Base-by-base conservation (phyloP, 2,888 invertebrate species). In the Smittia sp. region DNA sequence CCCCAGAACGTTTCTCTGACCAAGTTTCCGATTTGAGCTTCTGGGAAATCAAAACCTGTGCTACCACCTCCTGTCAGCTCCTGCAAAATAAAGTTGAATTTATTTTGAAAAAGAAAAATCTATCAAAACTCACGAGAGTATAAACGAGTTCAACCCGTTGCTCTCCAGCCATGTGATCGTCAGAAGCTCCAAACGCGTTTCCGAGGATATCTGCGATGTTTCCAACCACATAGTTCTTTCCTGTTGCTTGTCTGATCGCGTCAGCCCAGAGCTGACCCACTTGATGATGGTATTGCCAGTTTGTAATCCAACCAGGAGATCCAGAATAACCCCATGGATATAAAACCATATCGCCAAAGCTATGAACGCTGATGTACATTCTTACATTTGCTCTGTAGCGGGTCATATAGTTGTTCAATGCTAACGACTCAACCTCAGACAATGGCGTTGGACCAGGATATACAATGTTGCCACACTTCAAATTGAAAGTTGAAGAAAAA, bases 381-480 rank as follows among this genome's bases (percentile, higher is more conserved):
- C 82, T 81, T 74, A 81, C 79, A 75, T 81, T 80, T 74, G 78
- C 66, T 74, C 80, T 80, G 79, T 82, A 81, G 76, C 52, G 24
- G 1, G 20, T 6, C 65, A 73, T 27, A 1, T 62, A 22, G 15
- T 65, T 52, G 20, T 63, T 11, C 1, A 73, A 2, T 0, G 27
- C 46, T 24, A 20, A 52, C 1, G 65, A 18, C 41, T 73, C 73
- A 1, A 38, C 25, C 13, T 65, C 73, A 0, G 65, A 65, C 81
- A 89, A 89, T 1, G 89, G 79, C 0, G 77, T 76, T 24, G 82
- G 80, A 0, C 92, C 92, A 1, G 86, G 85, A 79, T 83, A 92
- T 0, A 80, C 86, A 0, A 89, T 87, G 0, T 80, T 76, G 78
- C 92, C 92, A n/a, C 15, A 52, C n/a, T n/a, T n/a, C n/a, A n/a